phyloP scores from a whole-genome alignment of 2,888 invertebrate species.

The Mystacides longicornis region DNA sequence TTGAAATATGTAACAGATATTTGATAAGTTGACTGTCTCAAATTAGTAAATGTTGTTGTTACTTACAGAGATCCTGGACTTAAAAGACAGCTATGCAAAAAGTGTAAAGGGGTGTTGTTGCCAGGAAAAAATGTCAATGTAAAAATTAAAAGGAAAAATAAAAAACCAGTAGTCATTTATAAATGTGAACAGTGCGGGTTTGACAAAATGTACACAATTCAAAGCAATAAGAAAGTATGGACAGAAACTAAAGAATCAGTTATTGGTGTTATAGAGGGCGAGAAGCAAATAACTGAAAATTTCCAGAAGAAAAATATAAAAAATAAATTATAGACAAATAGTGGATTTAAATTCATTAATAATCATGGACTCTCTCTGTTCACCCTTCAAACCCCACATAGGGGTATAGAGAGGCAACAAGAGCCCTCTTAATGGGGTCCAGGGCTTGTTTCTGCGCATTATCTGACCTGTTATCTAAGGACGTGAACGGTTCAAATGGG shows the following conservation, averaged over 20 bases:
- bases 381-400: too few species aligned
- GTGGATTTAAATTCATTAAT: background rate
- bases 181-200: constrained; percentile 38
- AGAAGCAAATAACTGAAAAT: background rate
- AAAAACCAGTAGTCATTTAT: constrained; percentile 40
- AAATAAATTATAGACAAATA: background rate
- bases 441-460: too few species aligned
- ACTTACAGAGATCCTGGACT: constrained; percentile 50
- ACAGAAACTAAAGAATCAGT: constrained; percentile 45
- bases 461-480: too few species aligned
- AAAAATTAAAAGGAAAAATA: constrained; percentile 41
- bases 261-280: constrained; percentile 34
- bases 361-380: too few species aligned
- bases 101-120: constrained; percentile 48
- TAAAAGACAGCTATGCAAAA: constrained; percentile 53
- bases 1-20: too few species aligned
- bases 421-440: too few species aligned
- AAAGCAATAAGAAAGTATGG: constrained; percentile 43
- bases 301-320: background rate
- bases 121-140: constrained; percentile 46
- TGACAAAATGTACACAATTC: constrained; percentile 32
- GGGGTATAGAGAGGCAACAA: too few species aligned
- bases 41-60: too few species aligned
- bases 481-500: too few species aligned
- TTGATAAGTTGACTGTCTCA: too few species aligned